Evolutionary conservation across 2,797 vertebrate species (phyloP).

Genomic region (Pteronotus mesoamericanus): DNA sequence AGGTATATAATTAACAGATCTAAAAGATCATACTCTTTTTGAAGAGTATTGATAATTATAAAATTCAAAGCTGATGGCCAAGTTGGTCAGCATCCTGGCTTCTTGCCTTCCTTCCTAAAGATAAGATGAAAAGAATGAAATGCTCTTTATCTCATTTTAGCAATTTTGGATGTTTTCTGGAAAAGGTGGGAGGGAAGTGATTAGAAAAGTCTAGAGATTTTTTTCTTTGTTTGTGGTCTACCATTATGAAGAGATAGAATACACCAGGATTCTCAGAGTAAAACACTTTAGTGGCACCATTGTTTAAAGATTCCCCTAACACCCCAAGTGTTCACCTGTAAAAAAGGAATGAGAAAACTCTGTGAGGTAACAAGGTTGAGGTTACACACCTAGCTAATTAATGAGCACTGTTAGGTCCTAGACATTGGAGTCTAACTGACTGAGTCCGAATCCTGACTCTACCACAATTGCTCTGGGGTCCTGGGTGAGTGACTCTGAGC

Average conservation of each 20-base stretch:
- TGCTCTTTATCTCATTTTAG: neutral
- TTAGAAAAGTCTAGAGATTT: neutral
- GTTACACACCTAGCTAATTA: neutral
- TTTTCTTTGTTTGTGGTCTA: neutral
- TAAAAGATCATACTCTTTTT: neutral
- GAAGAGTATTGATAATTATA: constrained; percentile 16
- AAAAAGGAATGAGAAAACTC: neutral
- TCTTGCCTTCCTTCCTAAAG: neutral
- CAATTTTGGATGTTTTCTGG: neutral
- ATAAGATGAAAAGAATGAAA: constrained; percentile 30
- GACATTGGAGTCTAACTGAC: neutral
- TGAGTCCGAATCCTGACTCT: neutral
- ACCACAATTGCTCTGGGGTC: neutral
- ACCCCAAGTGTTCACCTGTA: neutral
- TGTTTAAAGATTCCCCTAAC: neutral
- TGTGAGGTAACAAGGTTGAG: neutral
- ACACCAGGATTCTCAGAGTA: neutral
- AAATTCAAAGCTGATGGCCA: constrained; percentile 3
- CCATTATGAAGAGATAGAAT: neutral
- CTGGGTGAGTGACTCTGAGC: neutral
- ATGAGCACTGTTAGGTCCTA: neutral
- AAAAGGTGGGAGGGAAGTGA: neutral
- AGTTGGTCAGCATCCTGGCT: neutral
- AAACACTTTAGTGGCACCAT: neutral
- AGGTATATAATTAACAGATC: neutral